Evolutionary conservation across 2,113 vertebrate genomes (phyloP).

Genomic region (Mormyrus lacerda): DNA sequence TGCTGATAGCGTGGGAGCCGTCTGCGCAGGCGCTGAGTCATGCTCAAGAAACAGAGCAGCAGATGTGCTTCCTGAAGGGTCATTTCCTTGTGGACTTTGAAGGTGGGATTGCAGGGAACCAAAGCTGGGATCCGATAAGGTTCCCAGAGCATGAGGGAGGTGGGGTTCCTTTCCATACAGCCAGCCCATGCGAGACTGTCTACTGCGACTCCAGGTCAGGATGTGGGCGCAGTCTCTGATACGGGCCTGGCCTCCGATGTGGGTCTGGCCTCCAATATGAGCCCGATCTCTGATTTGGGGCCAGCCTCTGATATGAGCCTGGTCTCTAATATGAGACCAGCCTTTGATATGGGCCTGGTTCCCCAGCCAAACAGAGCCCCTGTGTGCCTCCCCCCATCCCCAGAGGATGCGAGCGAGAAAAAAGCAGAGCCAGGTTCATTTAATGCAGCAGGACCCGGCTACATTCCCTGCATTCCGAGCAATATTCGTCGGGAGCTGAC

Average conservation of each 20-base stretch:
- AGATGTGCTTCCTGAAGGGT: background rate
- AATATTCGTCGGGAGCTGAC: constrained; percentile 54
- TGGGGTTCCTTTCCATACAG: background rate
- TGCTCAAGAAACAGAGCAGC: background rate
- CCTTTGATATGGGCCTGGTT: background rate
- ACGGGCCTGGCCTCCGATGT: background rate
- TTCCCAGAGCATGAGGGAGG: background rate
- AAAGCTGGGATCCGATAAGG: background rate
- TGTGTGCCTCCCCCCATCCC: constrained; percentile 33
- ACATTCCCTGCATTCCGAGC: constrained; percentile 57
- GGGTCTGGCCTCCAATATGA: too few relatives aligned
- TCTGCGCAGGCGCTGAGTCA: background rate
- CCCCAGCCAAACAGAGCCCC: constrained; percentile 17
- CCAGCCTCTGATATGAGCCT: background rate
- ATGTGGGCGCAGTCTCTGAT: background rate
- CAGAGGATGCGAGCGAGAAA: constrained; percentile 47
- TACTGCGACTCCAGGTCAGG: background rate
- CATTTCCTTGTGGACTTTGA: background rate
- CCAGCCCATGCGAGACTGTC: background rate
- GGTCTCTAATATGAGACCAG: background rate
- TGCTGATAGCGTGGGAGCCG: background rate
- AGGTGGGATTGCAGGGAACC: background rate
- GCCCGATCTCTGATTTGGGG: background rate
- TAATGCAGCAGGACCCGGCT: constrained; percentile 56
- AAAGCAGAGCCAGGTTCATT: constrained; percentile 46